Evolutionary conservation across 2,113 vertebrate species (phyloP).

Genomic region (Cyphomyrus discorhynchus): DNA sequence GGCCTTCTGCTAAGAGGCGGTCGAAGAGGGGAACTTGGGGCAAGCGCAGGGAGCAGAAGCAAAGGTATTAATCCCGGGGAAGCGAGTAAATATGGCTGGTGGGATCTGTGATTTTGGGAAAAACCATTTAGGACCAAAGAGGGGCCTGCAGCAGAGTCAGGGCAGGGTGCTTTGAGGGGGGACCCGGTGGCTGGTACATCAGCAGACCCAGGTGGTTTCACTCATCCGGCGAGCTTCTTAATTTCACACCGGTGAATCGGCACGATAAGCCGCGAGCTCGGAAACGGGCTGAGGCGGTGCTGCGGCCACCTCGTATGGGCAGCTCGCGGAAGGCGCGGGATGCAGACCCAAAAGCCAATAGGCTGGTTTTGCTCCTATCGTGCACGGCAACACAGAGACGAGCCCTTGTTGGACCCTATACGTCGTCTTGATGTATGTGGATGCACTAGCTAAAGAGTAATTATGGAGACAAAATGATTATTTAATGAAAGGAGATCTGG

Average conservation of each 20-base stretch:
- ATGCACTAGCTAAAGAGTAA: not conserved
- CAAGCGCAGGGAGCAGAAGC: not conserved
- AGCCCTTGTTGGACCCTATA: not conserved
- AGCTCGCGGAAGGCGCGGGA: not conserved
- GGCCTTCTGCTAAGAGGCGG: not conserved
- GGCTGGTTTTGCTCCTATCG: not conserved
- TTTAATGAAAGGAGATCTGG: not conserved
- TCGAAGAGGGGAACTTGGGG: not conserved
- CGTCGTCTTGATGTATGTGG: not conserved
- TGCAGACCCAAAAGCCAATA: not conserved
- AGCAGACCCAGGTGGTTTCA: not conserved
- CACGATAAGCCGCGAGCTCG: not conserved
- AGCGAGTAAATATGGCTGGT: not conserved
- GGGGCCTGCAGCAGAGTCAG: not conserved
- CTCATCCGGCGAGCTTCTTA: not conserved
- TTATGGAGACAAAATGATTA: not conserved
- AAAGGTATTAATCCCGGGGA: not conserved
- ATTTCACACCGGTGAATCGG: not conserved
- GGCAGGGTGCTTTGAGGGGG: not conserved
- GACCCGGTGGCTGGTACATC: not conserved
- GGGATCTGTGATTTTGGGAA: not conserved
- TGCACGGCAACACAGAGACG: not conserved
- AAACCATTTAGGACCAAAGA: not conserved
- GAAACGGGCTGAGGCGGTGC: not conserved
- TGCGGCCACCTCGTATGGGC: not conserved